Conservation (phyloP, 2,113 vertebrate species). For the Solea senegalensis region DNA sequence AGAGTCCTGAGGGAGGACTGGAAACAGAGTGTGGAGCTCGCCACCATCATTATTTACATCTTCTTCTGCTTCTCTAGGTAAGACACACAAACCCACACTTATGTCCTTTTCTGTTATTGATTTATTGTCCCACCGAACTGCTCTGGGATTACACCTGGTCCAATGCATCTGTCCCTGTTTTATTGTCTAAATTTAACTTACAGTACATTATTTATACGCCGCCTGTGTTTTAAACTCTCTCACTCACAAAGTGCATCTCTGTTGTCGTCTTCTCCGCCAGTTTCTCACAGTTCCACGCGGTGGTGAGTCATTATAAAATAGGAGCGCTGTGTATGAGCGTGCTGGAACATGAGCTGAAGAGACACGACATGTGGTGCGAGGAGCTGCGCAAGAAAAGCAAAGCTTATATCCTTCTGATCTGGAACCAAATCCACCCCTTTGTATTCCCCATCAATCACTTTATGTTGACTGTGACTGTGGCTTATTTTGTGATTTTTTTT, state of each 20-base stretch:
- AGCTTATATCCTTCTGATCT: conserved; percentile 92
- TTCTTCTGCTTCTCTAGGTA: conserved; percentile 99
- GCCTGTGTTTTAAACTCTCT: not conserved
- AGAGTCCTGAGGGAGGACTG: conserved; percentile 96
- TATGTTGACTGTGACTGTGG: not conserved
- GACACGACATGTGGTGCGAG: conserved; percentile 94
- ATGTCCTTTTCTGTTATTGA: too few species aligned
- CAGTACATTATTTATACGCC: not conserved
- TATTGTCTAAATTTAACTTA: too few species aligned
- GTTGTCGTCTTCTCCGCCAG: conserved; percentile 64
- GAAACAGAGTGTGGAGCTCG: conserved; percentile 96
- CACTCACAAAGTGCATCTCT: not conserved
- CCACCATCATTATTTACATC: conserved; percentile 97
- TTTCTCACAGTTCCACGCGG: conserved; percentile 95
- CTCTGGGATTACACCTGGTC: too few species aligned
- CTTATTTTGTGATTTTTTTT: not conserved
- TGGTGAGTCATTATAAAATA: conserved; percentile 96
- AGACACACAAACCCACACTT: not conserved
- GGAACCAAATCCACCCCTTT: not conserved
- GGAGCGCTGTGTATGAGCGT: conserved; percentile 95
- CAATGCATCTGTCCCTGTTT: too few species aligned
- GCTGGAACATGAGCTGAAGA: conserved; percentile 96
- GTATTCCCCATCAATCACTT: not conserved
- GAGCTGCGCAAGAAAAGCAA: conserved; percentile 96
- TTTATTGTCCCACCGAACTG: too few species aligned